These are phyloP conservation scores for Lamproptera curius DNA, from an alignment of 2,888 invertebrate genomes.

Conservation along the genomic window DNA sequence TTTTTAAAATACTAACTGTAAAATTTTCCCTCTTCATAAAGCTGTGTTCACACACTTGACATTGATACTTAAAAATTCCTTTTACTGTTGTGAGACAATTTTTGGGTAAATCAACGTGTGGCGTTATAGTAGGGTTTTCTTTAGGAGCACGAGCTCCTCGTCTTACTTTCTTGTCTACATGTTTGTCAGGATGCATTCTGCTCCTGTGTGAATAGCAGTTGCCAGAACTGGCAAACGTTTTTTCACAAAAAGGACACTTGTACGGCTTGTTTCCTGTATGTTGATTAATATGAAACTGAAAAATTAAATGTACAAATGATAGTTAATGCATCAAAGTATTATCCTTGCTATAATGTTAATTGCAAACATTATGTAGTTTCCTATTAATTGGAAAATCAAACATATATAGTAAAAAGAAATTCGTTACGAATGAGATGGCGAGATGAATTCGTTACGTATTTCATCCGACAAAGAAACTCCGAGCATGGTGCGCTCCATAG, in stretches of 20 bases:
- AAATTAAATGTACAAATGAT: constrained; percentile 30
- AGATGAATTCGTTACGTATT: no score
- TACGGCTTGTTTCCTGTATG: constrained; percentile 86
- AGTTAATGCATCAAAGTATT: no score
- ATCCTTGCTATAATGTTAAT: no score
- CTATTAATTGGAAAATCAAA: no score
- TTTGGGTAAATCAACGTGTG: constrained; percentile 18
- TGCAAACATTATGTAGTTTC: no score
- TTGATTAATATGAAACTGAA: constrained; percentile 85
- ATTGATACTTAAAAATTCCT: constrained; percentile 49
- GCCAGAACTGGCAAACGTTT: constrained; percentile 84
- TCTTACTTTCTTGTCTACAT: constrained; percentile 29
- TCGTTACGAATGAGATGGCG: no score
- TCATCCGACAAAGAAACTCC: no score
- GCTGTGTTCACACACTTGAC: constrained; percentile 51
- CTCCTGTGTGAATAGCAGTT: constrained; percentile 86
- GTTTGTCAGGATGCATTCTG: constrained; percentile 82
- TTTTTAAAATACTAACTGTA: constrained; percentile 43
- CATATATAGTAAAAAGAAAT: no score
- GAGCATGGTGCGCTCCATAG: no score
- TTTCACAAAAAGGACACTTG: constrained; percentile 85
- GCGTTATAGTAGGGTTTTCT: neutral
- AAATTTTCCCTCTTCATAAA: constrained; percentile 58
- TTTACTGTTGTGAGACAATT: constrained; percentile 33
- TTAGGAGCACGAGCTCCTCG: neutral